A percentile compares a stretch with the other conserved stretches of the same genome.
These are phyloP conservation scores for Caenorhabditis sp. DNA, from an alignment of 2,888 invertebrate species.

Conservation along the genomic window DNA sequence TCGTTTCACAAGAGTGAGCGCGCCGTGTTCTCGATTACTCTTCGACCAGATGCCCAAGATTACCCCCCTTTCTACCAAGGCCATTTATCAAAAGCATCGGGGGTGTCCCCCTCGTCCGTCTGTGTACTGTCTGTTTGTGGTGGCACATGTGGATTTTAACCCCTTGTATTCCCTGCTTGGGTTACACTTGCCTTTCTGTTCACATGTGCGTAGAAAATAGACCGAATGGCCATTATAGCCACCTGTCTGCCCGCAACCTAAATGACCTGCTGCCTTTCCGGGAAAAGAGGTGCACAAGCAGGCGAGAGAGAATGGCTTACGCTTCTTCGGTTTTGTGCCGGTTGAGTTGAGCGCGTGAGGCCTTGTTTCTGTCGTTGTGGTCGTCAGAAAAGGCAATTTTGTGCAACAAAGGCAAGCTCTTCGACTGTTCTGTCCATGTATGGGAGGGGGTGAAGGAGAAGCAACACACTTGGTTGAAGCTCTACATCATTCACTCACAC, in stretches of 20 bases:
- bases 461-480: slow-evolving; percentile 56
- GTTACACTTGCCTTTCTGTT: slow-evolving; percentile 24
- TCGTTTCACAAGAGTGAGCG: slow-evolving; percentile 23
- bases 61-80: too few relatives aligned
- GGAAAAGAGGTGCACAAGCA: slow-evolving; percentile 7
- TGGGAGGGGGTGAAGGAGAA: slow-evolving; percentile 30
- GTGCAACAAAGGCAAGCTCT: slow-evolving; percentile 50
- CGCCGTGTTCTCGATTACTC: slow-evolving; percentile 38
- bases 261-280: slow-evolving; percentile 58
- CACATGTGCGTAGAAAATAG: slow-evolving; percentile 23
- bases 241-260: slow-evolving; percentile 63
- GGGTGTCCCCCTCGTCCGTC: background rate
- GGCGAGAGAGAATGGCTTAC: slow-evolving; percentile 4
- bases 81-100: slow-evolving; percentile 30
- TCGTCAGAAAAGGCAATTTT: slow-evolving; percentile 53
- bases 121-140: background rate
- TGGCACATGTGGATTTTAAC: background rate
- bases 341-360: slow-evolving; percentile 54
- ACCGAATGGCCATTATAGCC: slow-evolving; percentile 54
- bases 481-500: slow-evolving; percentile 52
- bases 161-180: slow-evolving; percentile 5
- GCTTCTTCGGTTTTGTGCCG: slow-evolving; percentile 54
- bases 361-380: slow-evolving; percentile 5
- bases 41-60: slow-evolving; percentile 13
- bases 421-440: slow-evolving; percentile 48